Evolutionary conservation across 2,113 vertebrate species (phyloP).

Genomic region (Climacteris rufus): DNA sequence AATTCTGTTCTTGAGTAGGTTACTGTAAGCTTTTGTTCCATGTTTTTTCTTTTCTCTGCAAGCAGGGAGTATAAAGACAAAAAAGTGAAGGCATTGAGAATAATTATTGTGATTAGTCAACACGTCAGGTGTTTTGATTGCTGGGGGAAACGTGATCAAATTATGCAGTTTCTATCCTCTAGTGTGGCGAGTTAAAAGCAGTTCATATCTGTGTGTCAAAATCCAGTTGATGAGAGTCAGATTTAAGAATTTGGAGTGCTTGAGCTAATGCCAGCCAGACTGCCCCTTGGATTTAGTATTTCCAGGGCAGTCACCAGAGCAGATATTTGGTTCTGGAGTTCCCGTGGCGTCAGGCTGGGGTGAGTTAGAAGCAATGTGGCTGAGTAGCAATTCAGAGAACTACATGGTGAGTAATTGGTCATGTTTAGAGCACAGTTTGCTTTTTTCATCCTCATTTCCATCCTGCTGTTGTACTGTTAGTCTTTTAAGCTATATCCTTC

Average conservation of each 20-base stretch:
- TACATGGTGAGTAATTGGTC: neutral
- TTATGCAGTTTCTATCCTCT: neutral
- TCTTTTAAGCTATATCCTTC: neutral
- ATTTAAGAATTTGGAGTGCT: neutral
- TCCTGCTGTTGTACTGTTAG: neutral
- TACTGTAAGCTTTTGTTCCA: neutral
- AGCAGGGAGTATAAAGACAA: neutral
- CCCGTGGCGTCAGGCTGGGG: neutral
- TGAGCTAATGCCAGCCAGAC: neutral
- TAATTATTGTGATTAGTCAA: neutral
- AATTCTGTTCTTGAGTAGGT: neutral
- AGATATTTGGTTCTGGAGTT: neutral
- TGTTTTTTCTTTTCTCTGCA: neutral
- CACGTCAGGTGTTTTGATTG: neutral
- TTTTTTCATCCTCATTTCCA: neutral
- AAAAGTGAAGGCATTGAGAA: neutral
- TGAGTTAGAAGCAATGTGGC: neutral
- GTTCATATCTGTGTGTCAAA: neutral
- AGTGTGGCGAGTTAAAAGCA: neutral
- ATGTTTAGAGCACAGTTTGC: neutral
- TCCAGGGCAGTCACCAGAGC: neutral
- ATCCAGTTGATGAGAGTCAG: neutral
- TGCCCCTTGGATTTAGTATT: neutral
- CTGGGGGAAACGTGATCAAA: neutral
- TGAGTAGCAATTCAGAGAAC: neutral